Percentiles rank a stretch among this genome's conserved stretches.
phyloP scores from a whole-genome alignment of 2,797 vertebrate genomes.

The Pipistrellus pygmaeus region DNA sequence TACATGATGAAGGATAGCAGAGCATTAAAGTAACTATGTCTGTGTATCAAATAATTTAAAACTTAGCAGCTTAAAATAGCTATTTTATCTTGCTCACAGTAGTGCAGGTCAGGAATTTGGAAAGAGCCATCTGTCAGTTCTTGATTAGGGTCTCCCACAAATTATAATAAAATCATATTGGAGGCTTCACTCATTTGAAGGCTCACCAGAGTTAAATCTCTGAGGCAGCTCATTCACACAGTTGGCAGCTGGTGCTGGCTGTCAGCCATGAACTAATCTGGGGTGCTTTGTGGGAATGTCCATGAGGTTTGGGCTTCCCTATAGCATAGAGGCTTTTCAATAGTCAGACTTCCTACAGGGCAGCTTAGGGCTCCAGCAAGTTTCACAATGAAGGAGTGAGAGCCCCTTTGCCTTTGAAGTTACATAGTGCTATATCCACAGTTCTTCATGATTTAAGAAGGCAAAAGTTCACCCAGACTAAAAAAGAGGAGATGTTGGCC shows the following conservation, averaged over 20 bases:
- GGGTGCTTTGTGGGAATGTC: not conserved
- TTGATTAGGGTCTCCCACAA: not conserved
- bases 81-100: not conserved
- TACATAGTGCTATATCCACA: not conserved
- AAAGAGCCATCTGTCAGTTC: not conserved
- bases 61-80: not conserved
- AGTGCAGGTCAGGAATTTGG: not conserved
- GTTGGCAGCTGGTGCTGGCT: not conserved
- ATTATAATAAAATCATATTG: not conserved
- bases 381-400: not conserved
- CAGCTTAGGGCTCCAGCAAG: not conserved
- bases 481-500: not conserved
- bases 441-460: not conserved
- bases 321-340: not conserved
- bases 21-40: not conserved
- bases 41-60: not conserved
- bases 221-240: not conserved
- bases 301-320: not conserved
- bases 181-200: not conserved
- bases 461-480: not conserved
- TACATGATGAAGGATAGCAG: not conserved
- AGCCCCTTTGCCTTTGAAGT: not conserved
- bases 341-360: not conserved
- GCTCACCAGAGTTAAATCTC: not conserved
- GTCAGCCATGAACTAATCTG: not conserved